Evolutionary conservation across 2,888 invertebrate species (phyloP), one percentile per base, ranked within the genome.

Genomic region (Patella ulyssiponensis): DNA sequence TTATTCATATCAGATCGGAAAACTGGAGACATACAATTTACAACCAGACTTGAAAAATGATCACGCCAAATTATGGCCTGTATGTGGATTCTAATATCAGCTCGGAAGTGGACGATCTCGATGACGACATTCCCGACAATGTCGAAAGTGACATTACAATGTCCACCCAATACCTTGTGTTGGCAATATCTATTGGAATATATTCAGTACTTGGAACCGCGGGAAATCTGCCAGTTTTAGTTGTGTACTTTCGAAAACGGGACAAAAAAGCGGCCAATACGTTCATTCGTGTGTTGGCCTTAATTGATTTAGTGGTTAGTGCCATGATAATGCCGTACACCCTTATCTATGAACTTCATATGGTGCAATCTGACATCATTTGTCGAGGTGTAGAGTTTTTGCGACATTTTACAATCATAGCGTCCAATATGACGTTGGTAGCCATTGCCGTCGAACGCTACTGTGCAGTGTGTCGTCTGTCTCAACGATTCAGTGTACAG

Each of bases 391-490:
- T 86, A 74, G 87, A 87, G 77, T 80, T 85, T 54, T 17, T 87
- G 12, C 84, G 86, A 9, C 87, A 88, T 79, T 83, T 86, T 71
- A 71, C 82, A 20, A 76, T 88, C 23, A 71, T 75, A 15, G 80
- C 85, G 4, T 87, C 87, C 5, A 84, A 84, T 71, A 73, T 83
- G 12, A 87, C 86, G 0, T 78, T 88, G n/a, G 83, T 86, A 23
- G 86, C 87, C 15, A 86, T 88, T 53, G 86, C 86, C 11, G 77
- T 82, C 0, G 88, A 88, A 73, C 79, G 88, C 3, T 87, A 87
- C 69, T 81, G 85, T 56, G 88, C 87, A 4, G 86, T 88, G 1
- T 86, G 87, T 73, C 80, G 81, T 54, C 80, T 88, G 5, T 80
- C 84, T 4, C 79, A 81, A 54, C 80, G 82, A 51, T 78, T 87